Evolutionary conservation across 2,797 vertebrate species (phyloP), one percentile per base, ranked within the genome.

Genomic region (Urosaurus nigricauda): DNA sequence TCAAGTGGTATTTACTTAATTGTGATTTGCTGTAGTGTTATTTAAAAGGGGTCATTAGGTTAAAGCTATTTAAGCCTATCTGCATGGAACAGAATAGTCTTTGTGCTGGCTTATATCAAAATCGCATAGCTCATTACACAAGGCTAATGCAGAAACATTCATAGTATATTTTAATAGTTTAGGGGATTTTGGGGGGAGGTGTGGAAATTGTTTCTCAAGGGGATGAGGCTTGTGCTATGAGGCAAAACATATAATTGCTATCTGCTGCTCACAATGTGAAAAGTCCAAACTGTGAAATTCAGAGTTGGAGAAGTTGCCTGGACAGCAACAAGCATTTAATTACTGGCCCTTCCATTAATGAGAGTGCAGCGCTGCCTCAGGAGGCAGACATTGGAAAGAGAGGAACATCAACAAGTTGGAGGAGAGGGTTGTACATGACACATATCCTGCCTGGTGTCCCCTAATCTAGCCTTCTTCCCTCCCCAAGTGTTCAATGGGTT

Each of bases 1-100:
- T 94, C 83, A 95, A 96, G 87, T 90, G 68, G 73, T 94, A 95
- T 96, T 96, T 96, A 94, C 95, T 95, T 94, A 95, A 95, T 94
- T 92, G 90, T 95, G 91, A 95, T 95, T 96, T 95, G 95, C 91
- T 93, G 65, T 90, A 93, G 94, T 93, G 88, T 94, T 95, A 92
- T 94, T 96, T 95, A 95, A 93, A 90, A 96, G 90, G 2, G 78
- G 88, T 96, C 95, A 91, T 89, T 92, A 93, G 86, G 87, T 95
- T 94, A 95, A 90, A 93, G 75, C 94, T 95, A 94, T 94, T 93
- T 94, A 92, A 86, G 83, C 53, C 73, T 89, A 90, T 74, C 47
- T 91, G 85, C 82, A 0, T 87, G 73, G 86, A 63, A 84, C 91
- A 94, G 90, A 91, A 86, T 71, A 85, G 70, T 79, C 14, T 74